These are phyloP conservation scores for Parelbella ahira DNA, from an alignment of 2,888 invertebrate species.

Conservation along the genomic window DNA sequence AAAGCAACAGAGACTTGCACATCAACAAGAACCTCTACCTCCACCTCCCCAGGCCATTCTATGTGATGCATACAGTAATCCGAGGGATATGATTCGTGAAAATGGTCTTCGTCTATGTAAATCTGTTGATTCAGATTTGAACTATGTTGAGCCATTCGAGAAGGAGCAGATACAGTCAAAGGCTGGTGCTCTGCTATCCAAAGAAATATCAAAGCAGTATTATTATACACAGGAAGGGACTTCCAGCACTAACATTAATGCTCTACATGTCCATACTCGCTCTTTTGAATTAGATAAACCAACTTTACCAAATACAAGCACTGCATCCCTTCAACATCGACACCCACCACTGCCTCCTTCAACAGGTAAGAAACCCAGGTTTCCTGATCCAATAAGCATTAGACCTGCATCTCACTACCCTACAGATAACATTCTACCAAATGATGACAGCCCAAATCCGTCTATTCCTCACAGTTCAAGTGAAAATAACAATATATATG, in stretches of 20 bases:
- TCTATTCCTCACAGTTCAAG: slow-evolving; percentile 63
- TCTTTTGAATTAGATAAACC: slow-evolving; percentile 52
- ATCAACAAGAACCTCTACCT: slow-evolving; percentile 40
- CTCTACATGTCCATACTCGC: slow-evolving; percentile 49
- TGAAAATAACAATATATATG: slow-evolving; percentile 69
- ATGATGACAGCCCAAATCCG: slow-evolving; percentile 39
- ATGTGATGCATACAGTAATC: slow-evolving; percentile 74
- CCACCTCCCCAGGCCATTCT: slow-evolving; percentile 49
- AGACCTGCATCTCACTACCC: slow-evolving; percentile 72
- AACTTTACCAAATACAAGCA: slow-evolving; percentile 33
- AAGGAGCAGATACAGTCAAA: slow-evolving; percentile 73
- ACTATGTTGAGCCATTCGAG: slow-evolving; percentile 75
- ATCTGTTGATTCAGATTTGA: slow-evolving; percentile 71
- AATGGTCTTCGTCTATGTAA: slow-evolving; percentile 64
- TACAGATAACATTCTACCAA: slow-evolving; percentile 46
- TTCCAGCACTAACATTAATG: slow-evolving; percentile 42
- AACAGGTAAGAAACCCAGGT: slow-evolving; percentile 66
- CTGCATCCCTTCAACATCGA: slow-evolving; percentile 51
- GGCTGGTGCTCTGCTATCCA: slow-evolving; percentile 67
- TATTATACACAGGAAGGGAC: slow-evolving; percentile 56
- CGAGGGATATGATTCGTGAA: slow-evolving; percentile 63
- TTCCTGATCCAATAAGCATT: slow-evolving; percentile 71
- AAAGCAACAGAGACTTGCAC: slow-evolving; percentile 62
- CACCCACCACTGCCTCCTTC: slow-evolving; percentile 67
- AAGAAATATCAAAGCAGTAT: slow-evolving; percentile 65